Percentiles rank a stretch among this genome's conserved stretches.
Conservation (phyloP, 1,140 invertebrate genomes). For the Medauroidea extradentata region DNA sequence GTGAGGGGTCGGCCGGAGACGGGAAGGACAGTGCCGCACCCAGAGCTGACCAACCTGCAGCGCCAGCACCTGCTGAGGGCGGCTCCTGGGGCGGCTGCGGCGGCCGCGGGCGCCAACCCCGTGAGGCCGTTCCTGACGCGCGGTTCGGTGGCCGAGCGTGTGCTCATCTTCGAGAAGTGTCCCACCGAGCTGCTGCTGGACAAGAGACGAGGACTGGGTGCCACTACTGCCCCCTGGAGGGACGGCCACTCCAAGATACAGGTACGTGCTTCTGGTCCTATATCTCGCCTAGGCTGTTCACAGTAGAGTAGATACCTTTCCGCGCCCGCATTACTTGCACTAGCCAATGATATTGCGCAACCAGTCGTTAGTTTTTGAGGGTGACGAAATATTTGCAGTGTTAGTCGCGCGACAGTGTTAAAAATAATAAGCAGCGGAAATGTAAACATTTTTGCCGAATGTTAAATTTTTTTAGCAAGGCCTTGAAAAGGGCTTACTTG, state of each 20-base stretch:
- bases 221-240: conserved; percentile 51
- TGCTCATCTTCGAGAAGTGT: conserved; percentile 87
- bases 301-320: too few species aligned
- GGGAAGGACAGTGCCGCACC: conserved; percentile 53
- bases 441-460: too few species aligned
- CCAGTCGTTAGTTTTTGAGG: too few species aligned
- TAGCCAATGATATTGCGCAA: too few species aligned
- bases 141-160: conserved; percentile 86
- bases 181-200: conserved; percentile 72
- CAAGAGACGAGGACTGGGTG: conserved; percentile 49
- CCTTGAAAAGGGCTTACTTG: too few species aligned
- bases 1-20: not conserved
- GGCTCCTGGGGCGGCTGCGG: conserved; percentile 7
- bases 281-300: too few species aligned
- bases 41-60: conserved; percentile 55
- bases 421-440: too few species aligned
- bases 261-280: conserved; percentile 45
- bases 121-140: conserved; percentile 82
- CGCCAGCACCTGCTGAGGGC: conserved; percentile 48
- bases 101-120: conserved; percentile 46
- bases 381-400: too few species aligned
- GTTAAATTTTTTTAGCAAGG: too few species aligned
- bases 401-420: too few species aligned
- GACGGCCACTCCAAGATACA: conserved; percentile 66
- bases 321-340: too few species aligned